phyloP scores from a whole-genome alignment of 1,140 invertebrate genomes.

The Grapholita molesta region DNA sequence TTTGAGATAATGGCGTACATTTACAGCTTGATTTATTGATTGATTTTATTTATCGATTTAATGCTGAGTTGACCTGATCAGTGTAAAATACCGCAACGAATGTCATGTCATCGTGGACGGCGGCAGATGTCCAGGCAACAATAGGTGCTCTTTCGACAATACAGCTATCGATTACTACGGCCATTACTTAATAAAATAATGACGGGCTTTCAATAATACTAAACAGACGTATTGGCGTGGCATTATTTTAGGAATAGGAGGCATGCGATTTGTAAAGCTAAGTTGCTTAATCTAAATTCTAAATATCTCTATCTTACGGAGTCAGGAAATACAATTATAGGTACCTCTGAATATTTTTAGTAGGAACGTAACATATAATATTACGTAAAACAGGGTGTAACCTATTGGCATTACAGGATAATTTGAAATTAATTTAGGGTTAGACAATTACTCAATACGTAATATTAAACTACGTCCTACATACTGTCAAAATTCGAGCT shows the following conservation, averaged over 20 bases:
- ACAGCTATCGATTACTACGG: constrained; percentile 12
- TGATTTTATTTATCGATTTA: neutral
- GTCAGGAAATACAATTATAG: too few relatives aligned
- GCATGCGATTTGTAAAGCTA: neutral
- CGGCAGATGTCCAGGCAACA: constrained; percentile 39
- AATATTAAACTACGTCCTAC: neutral
- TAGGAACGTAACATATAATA: too few relatives aligned
- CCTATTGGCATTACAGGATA: too few relatives aligned
- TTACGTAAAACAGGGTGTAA: too few relatives aligned
- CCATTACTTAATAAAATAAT: neutral
- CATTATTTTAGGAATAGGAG: neutral
- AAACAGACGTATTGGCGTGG: neutral
- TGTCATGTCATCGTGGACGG: constrained; percentile 28
- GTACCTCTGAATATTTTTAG: too few relatives aligned
- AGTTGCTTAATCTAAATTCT: too few relatives aligned
- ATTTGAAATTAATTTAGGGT: too few relatives aligned
- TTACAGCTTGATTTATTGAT: constrained; percentile 1
- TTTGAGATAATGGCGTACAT: neutral
- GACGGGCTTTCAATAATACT: neutral
- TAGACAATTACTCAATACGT: neutral
- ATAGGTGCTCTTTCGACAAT: constrained; percentile 29
- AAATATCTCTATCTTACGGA: too few relatives aligned
- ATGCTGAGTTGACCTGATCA: constrained; percentile 25
- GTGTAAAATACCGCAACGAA: constrained; percentile 33
- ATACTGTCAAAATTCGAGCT: neutral